Conservation (phyloP, 1,140 invertebrate genomes). For the Caerostris darwini region DNA sequence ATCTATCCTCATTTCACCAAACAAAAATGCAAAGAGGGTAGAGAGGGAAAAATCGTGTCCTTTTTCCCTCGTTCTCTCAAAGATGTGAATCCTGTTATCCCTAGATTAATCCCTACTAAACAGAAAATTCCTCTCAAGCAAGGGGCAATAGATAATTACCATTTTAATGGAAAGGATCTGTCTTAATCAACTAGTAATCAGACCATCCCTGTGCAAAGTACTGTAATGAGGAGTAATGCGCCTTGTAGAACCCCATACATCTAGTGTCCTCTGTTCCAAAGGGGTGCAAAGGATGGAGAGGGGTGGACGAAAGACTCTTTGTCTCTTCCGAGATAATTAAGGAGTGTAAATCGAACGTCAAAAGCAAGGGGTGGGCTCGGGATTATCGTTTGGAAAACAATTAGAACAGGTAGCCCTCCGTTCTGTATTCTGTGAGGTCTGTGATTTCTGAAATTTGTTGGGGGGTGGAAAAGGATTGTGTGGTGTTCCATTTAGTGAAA, state of each 20-base stretch:
- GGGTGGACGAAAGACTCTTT: constrained; percentile 59
- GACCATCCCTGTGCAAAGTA: constrained; percentile 7
- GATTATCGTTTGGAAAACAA: constrained; percentile 74
- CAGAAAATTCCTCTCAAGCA: constrained; percentile 53
- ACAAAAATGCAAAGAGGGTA: constrained; percentile 18
- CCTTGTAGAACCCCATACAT: constrained; percentile 55
- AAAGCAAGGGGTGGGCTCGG: constrained; percentile 25
- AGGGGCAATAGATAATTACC: constrained; percentile 75
- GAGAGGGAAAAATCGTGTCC: neutral
- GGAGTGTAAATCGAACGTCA: constrained; percentile 73
- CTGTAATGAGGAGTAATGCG: constrained; percentile 74
- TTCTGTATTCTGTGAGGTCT: constrained; percentile 13
- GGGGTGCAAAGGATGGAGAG: neutral
- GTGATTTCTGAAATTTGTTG: constrained; percentile 29
- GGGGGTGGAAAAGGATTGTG: neutral
- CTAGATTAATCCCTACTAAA: constrained; percentile 19
- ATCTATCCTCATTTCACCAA: constrained; percentile 67
- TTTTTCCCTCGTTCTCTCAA: neutral
- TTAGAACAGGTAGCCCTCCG: constrained; percentile 60
- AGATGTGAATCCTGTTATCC: constrained; percentile 5
- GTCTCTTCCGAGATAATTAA: constrained; percentile 65
- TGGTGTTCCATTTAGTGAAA: constrained; percentile 25
- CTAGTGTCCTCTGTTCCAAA: neutral
- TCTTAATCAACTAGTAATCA: constrained; percentile 75
- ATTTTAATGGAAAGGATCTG: constrained; percentile 76